Base-by-base conservation (phyloP, 53 echinoderm and acorn worm species). In the Holothuria leucospilota region DNA sequence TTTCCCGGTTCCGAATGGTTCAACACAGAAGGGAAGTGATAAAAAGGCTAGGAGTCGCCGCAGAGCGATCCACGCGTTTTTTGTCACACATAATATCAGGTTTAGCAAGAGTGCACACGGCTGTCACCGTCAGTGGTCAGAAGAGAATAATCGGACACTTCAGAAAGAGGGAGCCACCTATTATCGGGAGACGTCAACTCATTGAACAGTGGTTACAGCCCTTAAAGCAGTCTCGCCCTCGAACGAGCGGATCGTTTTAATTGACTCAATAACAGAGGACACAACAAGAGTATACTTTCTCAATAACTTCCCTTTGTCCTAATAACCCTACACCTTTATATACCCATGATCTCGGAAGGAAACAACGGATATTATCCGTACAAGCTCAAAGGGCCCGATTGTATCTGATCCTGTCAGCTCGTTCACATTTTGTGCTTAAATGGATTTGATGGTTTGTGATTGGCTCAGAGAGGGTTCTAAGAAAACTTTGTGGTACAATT, bases 261-360 rank as follows among this genome's bases (percentile, higher is more conserved):
- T 75, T 75, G 75, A 75, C 75, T 75, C 75, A 75, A 75, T 75
- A 75, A 75, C 75, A 75, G 75, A 75, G 51, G 75, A 75, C 49
- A 51, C 52, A 75, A 49, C 49, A 75, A 42, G 75, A 52, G n/a
- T 52, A 49, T 75, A 52, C 9, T 25, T 51, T 75, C 75, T 75
- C 75, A 67, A 83, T 67, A 66, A 83, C 68, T 83, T 83, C 84
- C 84, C 68, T 64, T 83, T 83, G 84, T 83, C 84, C 84, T 67
- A 67, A 83, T 83, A 83, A 83, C 84, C 84, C 84, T 80, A 80
- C 80, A 80, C 80, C 80, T 80, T 80, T 80, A 80, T 80, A 80
- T 49, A 52, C 75, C 13, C 75, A 46, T 75, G 49, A 80, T 59
- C 80, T 80, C 59, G 80, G 80, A 80, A 80, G 80, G 80, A 80